These are phyloP conservation scores for Physeter macrocephalus DNA, from an alignment of 2,113 vertebrate species.

Conservation along the genomic window DNA sequence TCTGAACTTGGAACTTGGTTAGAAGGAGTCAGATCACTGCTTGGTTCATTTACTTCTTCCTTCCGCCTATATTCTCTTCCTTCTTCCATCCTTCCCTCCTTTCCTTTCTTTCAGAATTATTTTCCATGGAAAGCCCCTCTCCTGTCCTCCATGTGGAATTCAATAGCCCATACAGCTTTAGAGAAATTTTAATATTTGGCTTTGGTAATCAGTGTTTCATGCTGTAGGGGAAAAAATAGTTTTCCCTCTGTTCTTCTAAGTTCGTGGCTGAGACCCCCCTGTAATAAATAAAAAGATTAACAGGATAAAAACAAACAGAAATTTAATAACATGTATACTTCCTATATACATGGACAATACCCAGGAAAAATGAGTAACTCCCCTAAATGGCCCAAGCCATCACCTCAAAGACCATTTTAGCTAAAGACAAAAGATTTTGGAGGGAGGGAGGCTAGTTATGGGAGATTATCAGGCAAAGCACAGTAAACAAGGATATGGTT, in stretches of 20 bases:
- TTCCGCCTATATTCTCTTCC: background rate
- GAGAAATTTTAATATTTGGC: background rate
- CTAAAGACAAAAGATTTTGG: background rate
- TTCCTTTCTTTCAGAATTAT: background rate
- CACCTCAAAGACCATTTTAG: background rate
- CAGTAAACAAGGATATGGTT: background rate
- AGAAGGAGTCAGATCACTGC: background rate
- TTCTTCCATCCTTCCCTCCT: accelerated
- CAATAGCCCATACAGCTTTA: background rate
- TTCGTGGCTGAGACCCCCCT: background rate
- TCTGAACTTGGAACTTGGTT: background rate
- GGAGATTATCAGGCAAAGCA: background rate
- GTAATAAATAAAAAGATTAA: background rate
- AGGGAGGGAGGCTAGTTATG: background rate
- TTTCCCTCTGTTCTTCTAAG: background rate
- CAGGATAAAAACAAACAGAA: background rate
- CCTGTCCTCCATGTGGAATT: background rate
- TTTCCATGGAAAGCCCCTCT: background rate
- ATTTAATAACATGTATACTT: background rate
- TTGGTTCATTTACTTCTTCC: background rate
- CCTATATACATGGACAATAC: background rate
- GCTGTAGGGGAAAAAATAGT: background rate
- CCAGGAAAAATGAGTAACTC: background rate
- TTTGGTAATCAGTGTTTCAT: background rate
- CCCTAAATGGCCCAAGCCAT: background rate